Base-by-base conservation (phyloP, 1,140 invertebrate species). In the Mya arenaria region DNA sequence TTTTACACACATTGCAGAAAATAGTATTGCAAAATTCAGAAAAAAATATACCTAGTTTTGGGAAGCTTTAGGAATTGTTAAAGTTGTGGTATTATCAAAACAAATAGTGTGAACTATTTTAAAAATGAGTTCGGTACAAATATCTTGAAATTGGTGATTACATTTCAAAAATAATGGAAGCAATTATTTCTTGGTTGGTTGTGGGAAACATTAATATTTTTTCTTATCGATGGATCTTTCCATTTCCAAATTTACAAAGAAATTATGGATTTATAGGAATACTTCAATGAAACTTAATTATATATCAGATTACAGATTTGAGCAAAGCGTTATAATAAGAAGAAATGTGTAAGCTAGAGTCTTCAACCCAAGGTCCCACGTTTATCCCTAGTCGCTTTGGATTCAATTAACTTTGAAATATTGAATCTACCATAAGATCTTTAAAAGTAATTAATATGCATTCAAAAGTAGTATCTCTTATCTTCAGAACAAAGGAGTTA, bases 251-350 rank as follows among this genome's bases (percentile, higher is more conserved):
- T 52, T 52, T 52, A 1, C 1, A 52, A 52, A 52, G 25, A 52
- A 52, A 52, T 44, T 44, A 52, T 52, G 48, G 48, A 52, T 52
- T 52, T 4, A 8, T 4, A 52, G 56, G 48, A 75, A 75, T 44
- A 80, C 77, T 69, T 80, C 77, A 80, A 69, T 78, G 52, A 79
- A 79, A 66, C 68, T 80, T 60, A 80, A 80, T 80, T 69, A 62
- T 36, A 30, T 80, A 80, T 80, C 77, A 30, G 25, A 62, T 80
- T 80, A 80, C 77, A 25, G 48, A 80, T 80, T 69, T 58, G 15
- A 80, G 48, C 34, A 41, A 69, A 58, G 65, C 36, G 36, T 68
- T 78, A 52, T 55, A 78, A 66, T 66, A 30, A 66, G 34, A 30
- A 56, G 55, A 52, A 78, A 55, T 66, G 56, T 65, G 73, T 75